Base-by-base conservation (phyloP, 2,888 invertebrate species). In the Charanyca ferruginea region DNA sequence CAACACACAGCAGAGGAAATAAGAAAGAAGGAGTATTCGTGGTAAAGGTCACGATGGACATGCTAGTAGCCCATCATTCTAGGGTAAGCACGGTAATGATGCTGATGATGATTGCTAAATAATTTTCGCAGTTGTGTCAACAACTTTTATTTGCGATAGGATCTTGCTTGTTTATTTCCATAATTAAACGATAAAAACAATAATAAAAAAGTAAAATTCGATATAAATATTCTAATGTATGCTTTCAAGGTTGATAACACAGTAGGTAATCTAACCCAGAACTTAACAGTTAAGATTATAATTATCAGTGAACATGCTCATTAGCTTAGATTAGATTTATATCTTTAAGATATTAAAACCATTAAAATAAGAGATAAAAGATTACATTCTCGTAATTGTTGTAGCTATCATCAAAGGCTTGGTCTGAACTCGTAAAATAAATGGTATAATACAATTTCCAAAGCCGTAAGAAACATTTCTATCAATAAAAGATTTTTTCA, bases 341-440 rank as follows among this genome's bases (percentile, higher is more conserved):
- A 72, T 63, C 61, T 59, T 20, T 1, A 42, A 55, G 48, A 69
- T 73, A 64, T 23, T 0, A 45, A 74, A 49, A 38, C 68, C 55
- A 72, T 73, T 72, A 61, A 61, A 51, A 54, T 53, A 48, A 8
- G 1, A 55, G 55, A 75, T 59, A 38, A n/a, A n/a, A 64, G 51
- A 73, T 52, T 63, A n/a, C 0, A 48, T 38, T 65, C 20, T 20
- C 6, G 16, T 66, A 51, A 52, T 32, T 53, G 18, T 49, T 49
- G 38, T 32, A 20, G 28, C 16, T 44, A 9, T 11, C 32, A 32
- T 32, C 11, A 32, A 32, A 11, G 62, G n/a, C 7, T 38, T 62
- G n/a, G 18, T n/a, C n/a, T n/a, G n/a, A n/a, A 25, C 3, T 35
- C 3, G 25, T 7, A 35, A n/a, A n/a, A 38, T 48, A 23, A 18